These are phyloP conservation scores for Eumerus sabulonum DNA, from an alignment of 2,888 invertebrate genomes.

Conservation along the genomic window DNA sequence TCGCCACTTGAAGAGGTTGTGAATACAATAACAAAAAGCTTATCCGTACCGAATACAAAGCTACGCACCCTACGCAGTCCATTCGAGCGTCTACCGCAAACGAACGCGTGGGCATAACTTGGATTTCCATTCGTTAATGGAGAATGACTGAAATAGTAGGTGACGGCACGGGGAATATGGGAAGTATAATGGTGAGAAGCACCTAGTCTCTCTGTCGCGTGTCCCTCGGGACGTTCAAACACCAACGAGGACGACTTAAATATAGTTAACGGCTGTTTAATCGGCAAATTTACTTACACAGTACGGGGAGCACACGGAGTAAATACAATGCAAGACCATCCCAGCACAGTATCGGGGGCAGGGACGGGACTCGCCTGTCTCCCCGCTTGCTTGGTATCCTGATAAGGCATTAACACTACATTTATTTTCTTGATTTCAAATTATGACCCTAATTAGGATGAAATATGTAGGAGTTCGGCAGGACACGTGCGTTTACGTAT, in stretches of 20 bases:
- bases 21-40: constrained; percentile 17
- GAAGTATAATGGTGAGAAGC: constrained; percentile 44
- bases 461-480: constrained; percentile 27
- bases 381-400: background rate
- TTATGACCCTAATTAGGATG: constrained; percentile 59
- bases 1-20: constrained; percentile 6
- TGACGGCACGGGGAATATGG: constrained; percentile 24
- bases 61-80: constrained; percentile 15
- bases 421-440: constrained; percentile 59
- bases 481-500: constrained; percentile 35
- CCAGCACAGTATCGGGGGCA: no score
- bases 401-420: constrained; percentile 58
- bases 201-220: background rate
- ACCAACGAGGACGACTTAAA: constrained; percentile 6
- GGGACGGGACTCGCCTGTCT: no score
- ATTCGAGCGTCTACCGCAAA: background rate
- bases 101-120: background rate
- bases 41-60: background rate
- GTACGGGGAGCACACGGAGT: constrained; percentile 3
- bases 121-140: constrained; percentile 34
- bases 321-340: background rate
- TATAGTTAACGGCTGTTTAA: constrained; percentile 39
- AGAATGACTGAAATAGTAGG: constrained; percentile 38
- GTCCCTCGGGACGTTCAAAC: background rate
- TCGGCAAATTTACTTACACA: constrained; percentile 42